A percentile compares a stretch with the other conserved stretches of the same genome.
Evolutionary conservation across 2,113 vertebrate species (phyloP).

Genomic region (Mobula hypostoma): DNA sequence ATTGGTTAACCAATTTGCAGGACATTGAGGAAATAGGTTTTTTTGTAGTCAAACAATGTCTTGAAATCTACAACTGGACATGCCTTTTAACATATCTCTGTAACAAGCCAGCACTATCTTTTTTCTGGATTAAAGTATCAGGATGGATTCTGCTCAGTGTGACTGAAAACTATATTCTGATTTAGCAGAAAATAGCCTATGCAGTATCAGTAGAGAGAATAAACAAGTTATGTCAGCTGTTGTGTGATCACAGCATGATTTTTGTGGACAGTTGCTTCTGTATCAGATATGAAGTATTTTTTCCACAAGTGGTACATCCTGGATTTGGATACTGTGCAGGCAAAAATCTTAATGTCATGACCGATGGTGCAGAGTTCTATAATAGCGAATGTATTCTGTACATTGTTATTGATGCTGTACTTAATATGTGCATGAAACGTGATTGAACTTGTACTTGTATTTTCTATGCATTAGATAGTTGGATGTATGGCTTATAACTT

Average conservation of each 20-base stretch:
- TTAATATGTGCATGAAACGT: not conserved
- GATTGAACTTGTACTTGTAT: not conserved
- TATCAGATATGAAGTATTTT: not conserved
- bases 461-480: not conserved
- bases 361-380: not conserved
- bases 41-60: not conserved
- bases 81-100: no score
- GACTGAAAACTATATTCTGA: not conserved
- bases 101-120: not conserved
- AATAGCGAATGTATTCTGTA: not conserved
- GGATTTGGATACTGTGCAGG: not conserved
- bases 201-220: not conserved
- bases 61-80: not conserved
- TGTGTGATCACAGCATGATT: not conserved
- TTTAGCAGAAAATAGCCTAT: not conserved
- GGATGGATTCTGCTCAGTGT: not conserved
- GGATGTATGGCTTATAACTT: no score
- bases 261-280: not conserved
- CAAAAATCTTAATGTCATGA: not conserved
- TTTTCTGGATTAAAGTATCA: not conserved
- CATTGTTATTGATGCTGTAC: not conserved
- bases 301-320: not conserved
- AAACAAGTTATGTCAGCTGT: not conserved
- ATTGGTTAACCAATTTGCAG: not conserved
- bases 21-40: not conserved